Percentiles rank a stretch among this genome's conserved stretches.
phyloP scores from a whole-genome alignment of 2,113 vertebrate genomes.

The Corythornis cristatus region DNA sequence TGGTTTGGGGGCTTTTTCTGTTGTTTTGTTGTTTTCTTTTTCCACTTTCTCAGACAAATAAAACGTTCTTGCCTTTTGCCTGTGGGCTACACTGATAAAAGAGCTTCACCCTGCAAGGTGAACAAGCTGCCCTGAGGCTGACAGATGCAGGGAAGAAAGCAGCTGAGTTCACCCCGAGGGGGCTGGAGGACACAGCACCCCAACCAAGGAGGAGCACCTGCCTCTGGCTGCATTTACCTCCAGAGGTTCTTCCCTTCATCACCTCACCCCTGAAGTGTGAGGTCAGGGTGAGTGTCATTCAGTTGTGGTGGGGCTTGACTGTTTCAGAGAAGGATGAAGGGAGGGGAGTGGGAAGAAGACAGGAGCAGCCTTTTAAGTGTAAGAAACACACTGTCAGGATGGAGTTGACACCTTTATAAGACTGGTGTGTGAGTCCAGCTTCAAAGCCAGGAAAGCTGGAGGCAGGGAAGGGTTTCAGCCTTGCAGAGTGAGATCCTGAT shows the following conservation, averaged over 20 bases:
- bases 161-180: neutral
- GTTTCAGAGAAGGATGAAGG: neutral
- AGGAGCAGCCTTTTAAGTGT: neutral
- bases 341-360: neutral
- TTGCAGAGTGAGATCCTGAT: neutral
- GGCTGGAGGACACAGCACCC: neutral
- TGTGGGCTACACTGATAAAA: neutral
- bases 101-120: neutral
- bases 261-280: rapidly evolving
- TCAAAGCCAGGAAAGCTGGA: neutral
- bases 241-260: neutral
- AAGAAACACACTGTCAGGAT: neutral
- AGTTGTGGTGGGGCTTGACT: neutral
- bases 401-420: neutral
- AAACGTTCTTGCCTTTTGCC: neutral
- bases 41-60: neutral
- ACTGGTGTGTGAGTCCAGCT: neutral
- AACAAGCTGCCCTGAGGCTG: neutral
- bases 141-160: neutral
- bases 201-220: neutral
- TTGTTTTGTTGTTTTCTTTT: neutral
- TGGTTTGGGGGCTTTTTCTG: too few relatives aligned
- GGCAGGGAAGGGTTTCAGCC: neutral
- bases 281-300: neutral
- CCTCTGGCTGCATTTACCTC: neutral